Conservation (phyloP, 2,888 invertebrate species). For the Papilio gigon region DNA sequence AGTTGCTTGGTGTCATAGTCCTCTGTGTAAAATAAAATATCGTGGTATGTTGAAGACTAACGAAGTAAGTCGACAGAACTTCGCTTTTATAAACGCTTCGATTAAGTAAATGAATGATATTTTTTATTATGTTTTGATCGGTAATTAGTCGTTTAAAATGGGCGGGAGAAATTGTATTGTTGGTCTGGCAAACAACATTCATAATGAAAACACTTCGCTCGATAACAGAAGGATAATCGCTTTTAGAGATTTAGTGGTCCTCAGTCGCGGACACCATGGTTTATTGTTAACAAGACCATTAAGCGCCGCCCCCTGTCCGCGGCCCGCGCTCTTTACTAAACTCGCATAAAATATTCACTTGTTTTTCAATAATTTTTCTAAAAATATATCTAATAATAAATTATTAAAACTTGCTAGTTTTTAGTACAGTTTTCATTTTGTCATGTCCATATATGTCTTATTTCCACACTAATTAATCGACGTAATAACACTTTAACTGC, state of each 20-base stretch:
- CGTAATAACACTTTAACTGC: neutral
- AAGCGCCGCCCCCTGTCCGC: conserved; percentile 22
- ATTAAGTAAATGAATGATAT: neutral
- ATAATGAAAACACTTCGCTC: conserved; percentile 32
- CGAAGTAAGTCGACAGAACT: too few species aligned
- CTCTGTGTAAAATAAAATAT: too few species aligned
- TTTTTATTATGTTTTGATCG: neutral
- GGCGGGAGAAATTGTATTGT: conserved; percentile 10
- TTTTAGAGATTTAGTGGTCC: conserved; percentile 33
- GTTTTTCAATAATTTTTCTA: neutral
- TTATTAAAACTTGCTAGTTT: too few species aligned
- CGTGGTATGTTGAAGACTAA: too few species aligned
- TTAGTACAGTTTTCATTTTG: too few species aligned
- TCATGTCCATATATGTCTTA: too few species aligned
- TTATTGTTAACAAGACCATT: conserved; percentile 38
- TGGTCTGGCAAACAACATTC: conserved; percentile 19
- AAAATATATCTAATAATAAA: neutral
- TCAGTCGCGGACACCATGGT: conserved; percentile 28
- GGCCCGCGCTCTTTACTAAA: conserved; percentile 4
- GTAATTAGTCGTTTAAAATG: conserved; percentile 5
- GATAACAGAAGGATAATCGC: conserved; percentile 36
- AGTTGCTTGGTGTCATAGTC: too few species aligned
- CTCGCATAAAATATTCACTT: conserved; percentile 24
- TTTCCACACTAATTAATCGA: too few species aligned
- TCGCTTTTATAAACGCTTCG: neutral